Percentiles rank a stretch among this genome's conserved stretches.
Conservation (phyloP, 1,140 invertebrate genomes). For the Pachypeltis micranthus region DNA sequence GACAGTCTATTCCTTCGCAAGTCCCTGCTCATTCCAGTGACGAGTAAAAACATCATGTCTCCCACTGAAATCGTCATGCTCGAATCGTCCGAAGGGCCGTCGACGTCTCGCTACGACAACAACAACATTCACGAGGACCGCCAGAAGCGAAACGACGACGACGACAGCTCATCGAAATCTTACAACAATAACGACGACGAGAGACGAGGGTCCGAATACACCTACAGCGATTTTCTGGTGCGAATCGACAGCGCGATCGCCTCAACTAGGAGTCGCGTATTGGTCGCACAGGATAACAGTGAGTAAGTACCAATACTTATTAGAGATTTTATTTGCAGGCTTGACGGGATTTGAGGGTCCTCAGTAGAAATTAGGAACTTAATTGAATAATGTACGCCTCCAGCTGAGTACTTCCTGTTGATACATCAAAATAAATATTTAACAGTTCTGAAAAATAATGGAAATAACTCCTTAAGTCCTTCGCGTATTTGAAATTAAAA, state of each 20-base stretch:
- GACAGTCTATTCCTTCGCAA: constrained; percentile 53
- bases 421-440: no score
- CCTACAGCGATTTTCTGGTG: constrained; percentile 67
- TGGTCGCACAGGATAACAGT: constrained; percentile 60
- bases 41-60: constrained; percentile 11
- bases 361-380: no score
- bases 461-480: no score
- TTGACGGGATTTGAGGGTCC: no score
- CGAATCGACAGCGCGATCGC: constrained; percentile 80
- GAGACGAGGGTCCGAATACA: constrained; percentile 49
- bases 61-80: constrained; percentile 12
- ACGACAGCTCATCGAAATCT: no score
- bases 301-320: constrained; percentile 48
- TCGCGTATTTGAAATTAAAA: no score
- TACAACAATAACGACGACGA: constrained; percentile 20
- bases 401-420: no score
- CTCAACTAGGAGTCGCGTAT: constrained; percentile 70
- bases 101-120: constrained; percentile 7
- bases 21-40: constrained; percentile 27
- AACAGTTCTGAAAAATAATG: no score
- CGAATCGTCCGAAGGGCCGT: not conserved
- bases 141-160: no score
- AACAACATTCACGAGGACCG: no score
- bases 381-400: no score
- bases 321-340: constrained; percentile 26